Percentiles rank a stretch among this genome's conserved stretches.
phyloP scores from a whole-genome alignment of 2,113 vertebrate genomes.

The Tragelaphus imberbis region DNA sequence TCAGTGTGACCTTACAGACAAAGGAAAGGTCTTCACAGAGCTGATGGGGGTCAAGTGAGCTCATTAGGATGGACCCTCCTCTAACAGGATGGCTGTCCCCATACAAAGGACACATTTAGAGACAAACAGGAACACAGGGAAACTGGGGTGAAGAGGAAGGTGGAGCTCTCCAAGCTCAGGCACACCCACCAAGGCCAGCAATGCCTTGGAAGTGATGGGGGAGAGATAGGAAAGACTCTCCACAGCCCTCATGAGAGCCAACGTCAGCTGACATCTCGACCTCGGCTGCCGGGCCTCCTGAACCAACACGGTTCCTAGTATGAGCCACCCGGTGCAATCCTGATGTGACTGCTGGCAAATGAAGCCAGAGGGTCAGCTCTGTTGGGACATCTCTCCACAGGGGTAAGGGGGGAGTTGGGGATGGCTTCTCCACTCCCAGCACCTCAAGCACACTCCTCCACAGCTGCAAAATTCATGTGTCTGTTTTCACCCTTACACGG shows the following conservation, averaged over 20 bases:
- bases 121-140: neutral
- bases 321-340: no score
- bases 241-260: neutral
- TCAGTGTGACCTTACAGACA: neutral
- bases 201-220: no score
- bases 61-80: neutral
- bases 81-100: neutral
- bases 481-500: no score
- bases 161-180: neutral
- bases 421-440: no score
- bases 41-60: neutral
- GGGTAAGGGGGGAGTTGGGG: no score
- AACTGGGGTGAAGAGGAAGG: neutral
- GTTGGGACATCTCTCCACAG: no score
- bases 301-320: neutral
- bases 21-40: neutral
- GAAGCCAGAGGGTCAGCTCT: neutral
- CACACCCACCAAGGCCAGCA: neutral
- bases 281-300: neutral
- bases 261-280: neutral
- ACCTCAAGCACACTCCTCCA: no score
- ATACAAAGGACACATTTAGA: neutral
- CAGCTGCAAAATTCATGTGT: no score
- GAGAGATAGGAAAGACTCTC: neutral
- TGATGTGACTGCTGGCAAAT: no score